Percentiles rank a stretch among this genome's conserved stretches.
Conservation (phyloP, 2,888 invertebrate species). For the Drosophila tripunctata region DNA sequence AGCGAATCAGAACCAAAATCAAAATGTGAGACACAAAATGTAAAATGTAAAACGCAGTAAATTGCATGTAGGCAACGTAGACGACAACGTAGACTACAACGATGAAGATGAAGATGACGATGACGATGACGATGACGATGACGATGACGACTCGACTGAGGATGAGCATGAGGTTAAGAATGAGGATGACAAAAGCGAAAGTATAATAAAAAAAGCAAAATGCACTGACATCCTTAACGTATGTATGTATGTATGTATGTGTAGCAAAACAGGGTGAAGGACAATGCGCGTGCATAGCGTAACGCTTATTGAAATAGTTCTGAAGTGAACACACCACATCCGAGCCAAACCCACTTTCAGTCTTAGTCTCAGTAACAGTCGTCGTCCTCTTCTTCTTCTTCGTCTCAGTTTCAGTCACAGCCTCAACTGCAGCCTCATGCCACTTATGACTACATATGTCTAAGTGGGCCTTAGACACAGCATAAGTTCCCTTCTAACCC, state of each 20-base stretch:
- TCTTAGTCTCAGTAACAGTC: slow-evolving; percentile 30
- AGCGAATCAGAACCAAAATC: slow-evolving; percentile 53
- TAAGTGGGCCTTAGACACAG: slow-evolving; percentile 22
- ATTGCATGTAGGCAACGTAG: slow-evolving; percentile 60
- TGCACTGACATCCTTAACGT: slow-evolving; percentile 46
- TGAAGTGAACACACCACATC: slow-evolving; percentile 73
- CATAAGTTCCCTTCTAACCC: neutral
- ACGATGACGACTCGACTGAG: slow-evolving; percentile 18
- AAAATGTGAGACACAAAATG: slow-evolving; percentile 60
- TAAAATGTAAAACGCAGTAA: slow-evolving; percentile 68
- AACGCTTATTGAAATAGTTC: slow-evolving; percentile 79
- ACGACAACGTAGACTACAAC: slow-evolving; percentile 3
- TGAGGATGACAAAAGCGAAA: slow-evolving; percentile 45
- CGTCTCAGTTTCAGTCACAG: neutral
- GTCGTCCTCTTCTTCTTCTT: too few species aligned
- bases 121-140: slow-evolving; percentile 20
- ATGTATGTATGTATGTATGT: slow-evolving; percentile 21
- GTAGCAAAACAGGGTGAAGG: slow-evolving; percentile 71
- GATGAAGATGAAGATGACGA: slow-evolving; percentile 4
- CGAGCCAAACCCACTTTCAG: too few species aligned
- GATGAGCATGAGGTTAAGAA: slow-evolving; percentile 6
- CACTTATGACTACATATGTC: neutral
- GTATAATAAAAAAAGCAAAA: slow-evolving; percentile 31
- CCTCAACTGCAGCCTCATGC: neutral
- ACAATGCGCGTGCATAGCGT: slow-evolving; percentile 75